Conservation (phyloP, 2,113 vertebrate species). For the Rutilus rutilus region DNA sequence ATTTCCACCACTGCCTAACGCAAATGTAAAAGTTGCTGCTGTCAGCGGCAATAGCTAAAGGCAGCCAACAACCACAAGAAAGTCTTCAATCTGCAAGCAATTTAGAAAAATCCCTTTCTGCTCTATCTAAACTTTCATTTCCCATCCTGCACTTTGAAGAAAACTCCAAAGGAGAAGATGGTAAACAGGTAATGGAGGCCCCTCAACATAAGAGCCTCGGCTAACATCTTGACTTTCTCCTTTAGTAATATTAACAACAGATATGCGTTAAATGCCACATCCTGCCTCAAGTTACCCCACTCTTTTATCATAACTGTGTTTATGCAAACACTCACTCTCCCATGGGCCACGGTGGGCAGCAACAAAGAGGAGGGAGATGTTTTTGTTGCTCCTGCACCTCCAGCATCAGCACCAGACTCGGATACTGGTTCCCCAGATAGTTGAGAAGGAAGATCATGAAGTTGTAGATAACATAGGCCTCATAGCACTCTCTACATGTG, state of each 20-base stretch:
- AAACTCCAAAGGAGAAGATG: conserved; percentile 7
- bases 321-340: conserved; percentile 89
- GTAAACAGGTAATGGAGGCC: not conserved
- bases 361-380: conserved; percentile 93
- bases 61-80: not conserved
- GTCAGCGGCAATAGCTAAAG: conserved; percentile 11
- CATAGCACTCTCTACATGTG: conserved; percentile 98
- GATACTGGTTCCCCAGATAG: conserved; percentile 92
- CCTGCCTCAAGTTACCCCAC: not conserved
- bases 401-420: conserved; percentile 91
- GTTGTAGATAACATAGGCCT: conserved; percentile 99
- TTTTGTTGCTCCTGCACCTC: conserved; percentile 96
- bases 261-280: conserved; percentile 8
- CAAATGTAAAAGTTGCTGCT: not conserved
- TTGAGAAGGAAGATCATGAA: conserved; percentile 98
- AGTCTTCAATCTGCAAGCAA: conserved; percentile 18
- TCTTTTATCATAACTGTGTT: not conserved
- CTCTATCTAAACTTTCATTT: conserved; percentile 5
- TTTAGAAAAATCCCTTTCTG: not conserved
- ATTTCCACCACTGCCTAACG: not conserved
- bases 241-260: not conserved
- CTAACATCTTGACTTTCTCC: not conserved
- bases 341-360: conserved; percentile 95
- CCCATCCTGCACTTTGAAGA: not conserved
- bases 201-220: not conserved